phyloP scores from a whole-genome alignment of 2,113 vertebrate species.

The Daubentonia madagascariensis region DNA sequence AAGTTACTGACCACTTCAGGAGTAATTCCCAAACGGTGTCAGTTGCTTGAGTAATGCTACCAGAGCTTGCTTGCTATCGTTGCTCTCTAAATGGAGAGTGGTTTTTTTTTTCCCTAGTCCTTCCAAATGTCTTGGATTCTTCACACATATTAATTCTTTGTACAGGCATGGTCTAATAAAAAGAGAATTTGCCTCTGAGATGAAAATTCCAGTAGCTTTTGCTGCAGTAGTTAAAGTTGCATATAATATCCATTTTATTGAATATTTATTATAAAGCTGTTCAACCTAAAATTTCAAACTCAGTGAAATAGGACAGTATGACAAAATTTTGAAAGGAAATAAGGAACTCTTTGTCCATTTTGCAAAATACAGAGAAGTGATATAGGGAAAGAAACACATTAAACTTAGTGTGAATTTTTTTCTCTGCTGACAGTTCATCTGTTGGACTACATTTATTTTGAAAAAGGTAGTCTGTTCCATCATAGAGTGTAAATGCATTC shows the following conservation, averaged over 20 bases:
- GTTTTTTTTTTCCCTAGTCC: not conserved
- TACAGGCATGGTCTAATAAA: not conserved
- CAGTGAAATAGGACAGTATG: not conserved
- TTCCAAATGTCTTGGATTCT: not conserved
- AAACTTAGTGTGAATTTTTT: not conserved
- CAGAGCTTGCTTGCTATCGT: not conserved
- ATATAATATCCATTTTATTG: slow-evolving; percentile 1
- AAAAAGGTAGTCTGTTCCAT: not conserved
- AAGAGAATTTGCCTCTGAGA: not conserved
- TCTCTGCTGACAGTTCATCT: not conserved
- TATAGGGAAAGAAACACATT: not conserved
- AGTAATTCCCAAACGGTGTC: not conserved
- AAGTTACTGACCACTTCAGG: not conserved
- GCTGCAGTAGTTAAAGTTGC: not conserved
- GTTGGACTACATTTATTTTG: not conserved
- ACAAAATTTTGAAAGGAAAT: not conserved
- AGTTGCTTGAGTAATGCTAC: not conserved
- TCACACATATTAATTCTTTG: not conserved
- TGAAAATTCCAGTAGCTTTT: not conserved
- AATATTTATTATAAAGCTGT: not conserved
- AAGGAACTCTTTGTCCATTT: not conserved
- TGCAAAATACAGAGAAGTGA: not conserved
- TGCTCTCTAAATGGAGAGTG: not conserved
- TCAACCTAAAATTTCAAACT: slow-evolving; percentile 17
- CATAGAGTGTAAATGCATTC: not conserved